Percentiles rank a stretch among this genome's conserved stretches.
Conservation (phyloP, 2,888 invertebrate genomes). For the Hedya salicella region DNA sequence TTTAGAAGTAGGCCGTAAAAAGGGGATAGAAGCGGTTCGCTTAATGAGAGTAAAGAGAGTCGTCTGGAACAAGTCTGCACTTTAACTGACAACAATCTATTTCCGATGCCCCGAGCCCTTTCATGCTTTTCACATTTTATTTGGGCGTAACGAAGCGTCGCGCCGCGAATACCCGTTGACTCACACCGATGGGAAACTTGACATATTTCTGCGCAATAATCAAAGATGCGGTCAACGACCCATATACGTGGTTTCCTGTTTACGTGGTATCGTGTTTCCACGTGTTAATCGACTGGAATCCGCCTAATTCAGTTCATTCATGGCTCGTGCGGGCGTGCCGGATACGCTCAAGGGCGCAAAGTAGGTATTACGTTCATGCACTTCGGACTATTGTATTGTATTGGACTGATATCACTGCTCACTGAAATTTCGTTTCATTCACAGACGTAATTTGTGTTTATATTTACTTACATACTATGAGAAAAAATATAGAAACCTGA, state of each 20-base stretch:
- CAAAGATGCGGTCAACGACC: conserved; percentile 57
- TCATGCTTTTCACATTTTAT: conserved; percentile 39
- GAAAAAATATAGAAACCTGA: no score
- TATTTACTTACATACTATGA: no score
- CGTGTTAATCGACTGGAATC: conserved; percentile 52
- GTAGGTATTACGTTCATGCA: conserved; percentile 45
- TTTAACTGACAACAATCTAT: conserved; percentile 16
- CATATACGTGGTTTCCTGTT: conserved; percentile 58
- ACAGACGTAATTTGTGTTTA: background rate
- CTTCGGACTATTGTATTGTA: conserved; percentile 4
- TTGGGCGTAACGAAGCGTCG: conserved; percentile 11
- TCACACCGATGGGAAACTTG: conserved; percentile 27
- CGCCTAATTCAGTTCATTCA: conserved; percentile 54
- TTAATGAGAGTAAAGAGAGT: conserved; percentile 20
- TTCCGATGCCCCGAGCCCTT: conserved; percentile 32
- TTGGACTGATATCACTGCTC: background rate
- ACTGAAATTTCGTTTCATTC: conserved; percentile 1
- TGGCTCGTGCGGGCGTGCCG: conserved; percentile 52
- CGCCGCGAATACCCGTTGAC: conserved; percentile 25
- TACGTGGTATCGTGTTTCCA: conserved; percentile 52
- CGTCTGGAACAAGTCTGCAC: conserved; percentile 33
- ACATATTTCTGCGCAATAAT: conserved; percentile 47
- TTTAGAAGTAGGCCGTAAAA: conserved; percentile 10
- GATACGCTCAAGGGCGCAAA: conserved; percentile 72
- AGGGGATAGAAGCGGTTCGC: conserved; percentile 29